Evolutionary conservation across 2,113 vertebrate species (phyloP), one percentile per base, ranked within the genome.

Genomic region (Poecile atricapillus): DNA sequence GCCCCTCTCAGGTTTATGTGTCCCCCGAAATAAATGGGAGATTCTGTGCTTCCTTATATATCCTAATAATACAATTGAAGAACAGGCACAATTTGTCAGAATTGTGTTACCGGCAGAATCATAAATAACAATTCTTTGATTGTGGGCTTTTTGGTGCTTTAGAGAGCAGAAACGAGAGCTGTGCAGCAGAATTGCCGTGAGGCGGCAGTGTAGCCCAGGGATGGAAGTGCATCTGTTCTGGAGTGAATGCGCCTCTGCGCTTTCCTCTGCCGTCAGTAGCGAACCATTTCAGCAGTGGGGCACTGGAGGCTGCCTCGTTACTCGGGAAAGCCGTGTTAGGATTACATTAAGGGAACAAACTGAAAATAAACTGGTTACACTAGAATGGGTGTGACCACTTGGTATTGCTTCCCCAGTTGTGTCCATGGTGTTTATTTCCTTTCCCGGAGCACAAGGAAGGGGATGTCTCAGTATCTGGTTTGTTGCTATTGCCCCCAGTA

Each of bases 281-380:
- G 11, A 49, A 4, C 13, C 7, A 0, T 39, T 37, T 16, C 10
- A 49, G 60, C 92, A 35, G 23, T 1, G 41, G 39, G 71, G 13
- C 60, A 0, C 67, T 31, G 75, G n/a, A 33, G 73, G 79, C 75
- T 95, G 94, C 90, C 75, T 76, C 7, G 67, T 78, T 89, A 85
- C 96, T 77, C 28, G 70, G 22, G 62, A 71, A 59, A 90, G 53
- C 41, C n/a, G 5, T 13, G 74, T 52, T 70, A 60, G 76, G 53
- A 10, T 60, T 82, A 55, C 83, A 49, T 77, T 68, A 89, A 90
- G 83, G 44, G 78, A 87, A 81, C n/a, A 62, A 63, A 37, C 88
- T 44, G 91, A 95, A 96, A 94, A 94, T 64, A 87, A 94, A 71
- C 53, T 67, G 46, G 33, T 84, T 89, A 23, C 58, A 47, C 67